Percentiles rank a stretch among this genome's conserved stretches.
Evolutionary conservation across 2,113 vertebrate genomes (phyloP).

Genomic region (Monopterus albus): DNA sequence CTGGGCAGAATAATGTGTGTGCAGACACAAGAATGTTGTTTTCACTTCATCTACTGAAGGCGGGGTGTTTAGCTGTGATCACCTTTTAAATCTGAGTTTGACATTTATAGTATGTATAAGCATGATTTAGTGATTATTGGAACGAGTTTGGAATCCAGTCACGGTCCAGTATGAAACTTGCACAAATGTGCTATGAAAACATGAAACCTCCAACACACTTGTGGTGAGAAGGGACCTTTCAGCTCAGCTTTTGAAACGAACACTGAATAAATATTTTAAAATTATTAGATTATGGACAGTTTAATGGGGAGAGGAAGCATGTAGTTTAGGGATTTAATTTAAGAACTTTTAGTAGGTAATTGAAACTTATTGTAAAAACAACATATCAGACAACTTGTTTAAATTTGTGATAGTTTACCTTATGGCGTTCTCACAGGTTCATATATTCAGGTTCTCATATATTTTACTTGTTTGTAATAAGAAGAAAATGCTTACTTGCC

Average conservation of each 20-base stretch:
- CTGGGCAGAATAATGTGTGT: too few relatives aligned
- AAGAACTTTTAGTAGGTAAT: not conserved
- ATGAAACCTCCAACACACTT: not conserved
- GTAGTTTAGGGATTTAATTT: too few relatives aligned
- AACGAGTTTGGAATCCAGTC: not conserved
- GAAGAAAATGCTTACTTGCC: conserved; percentile 22
- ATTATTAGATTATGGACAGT: too few relatives aligned
- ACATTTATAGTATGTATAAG: not conserved
- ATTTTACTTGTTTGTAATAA: conserved; percentile 21
- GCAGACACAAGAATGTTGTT: too few relatives aligned
- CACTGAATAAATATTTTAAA: too few relatives aligned
- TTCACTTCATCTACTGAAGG: too few relatives aligned
- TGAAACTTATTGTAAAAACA: not conserved
- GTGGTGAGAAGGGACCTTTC: not conserved
- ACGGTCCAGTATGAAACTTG: too few relatives aligned
- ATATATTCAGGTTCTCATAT: too few relatives aligned
- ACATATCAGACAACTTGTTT: not conserved
- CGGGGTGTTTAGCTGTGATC: too few relatives aligned
- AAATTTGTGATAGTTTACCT: not conserved
- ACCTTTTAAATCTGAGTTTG: not conserved
- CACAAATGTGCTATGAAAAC: too few relatives aligned
- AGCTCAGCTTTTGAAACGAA: too few relatives aligned
- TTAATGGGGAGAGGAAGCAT: too few relatives aligned
- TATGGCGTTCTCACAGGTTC: conserved; percentile 6
- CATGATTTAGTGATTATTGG: not conserved